A percentile compares a stretch with the other conserved stretches of the same genome.
phyloP scores from a whole-genome alignment of 2,797 vertebrate species.

The Enteromius mattozi region DNA sequence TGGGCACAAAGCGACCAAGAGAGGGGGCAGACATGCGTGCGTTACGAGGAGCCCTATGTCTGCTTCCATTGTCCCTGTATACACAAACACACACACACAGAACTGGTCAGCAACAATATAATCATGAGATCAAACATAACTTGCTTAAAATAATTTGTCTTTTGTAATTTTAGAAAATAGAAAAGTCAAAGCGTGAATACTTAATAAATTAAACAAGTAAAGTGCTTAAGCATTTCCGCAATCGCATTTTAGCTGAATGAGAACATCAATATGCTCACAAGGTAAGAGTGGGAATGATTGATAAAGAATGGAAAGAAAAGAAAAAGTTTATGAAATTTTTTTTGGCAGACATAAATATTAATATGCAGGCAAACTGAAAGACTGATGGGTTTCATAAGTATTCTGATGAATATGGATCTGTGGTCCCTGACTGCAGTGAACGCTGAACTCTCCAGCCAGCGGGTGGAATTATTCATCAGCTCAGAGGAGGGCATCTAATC shows the following conservation, averaged over 20 bases:
- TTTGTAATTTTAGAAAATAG: background rate
- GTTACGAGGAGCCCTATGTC: slow-evolving; percentile 91
- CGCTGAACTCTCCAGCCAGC: slow-evolving; percentile 43
- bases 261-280: background rate
- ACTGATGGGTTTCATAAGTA: slow-evolving; percentile 50
- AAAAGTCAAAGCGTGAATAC: background rate
- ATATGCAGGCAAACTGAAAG: slow-evolving; percentile 38
- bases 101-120: background rate
- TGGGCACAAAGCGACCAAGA: slow-evolving; percentile 90
- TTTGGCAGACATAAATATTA: slow-evolving; percentile 42
- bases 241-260: background rate
- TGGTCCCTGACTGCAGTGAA: slow-evolving; percentile 29
- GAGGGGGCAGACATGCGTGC: slow-evolving; percentile 95
- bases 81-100: slow-evolving; percentile 49
- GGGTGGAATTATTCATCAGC: slow-evolving; percentile 48
- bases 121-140: background rate
- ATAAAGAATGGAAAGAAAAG: slow-evolving; percentile 30
- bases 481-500: slow-evolving; percentile 46
- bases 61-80: slow-evolving; percentile 89
- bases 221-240: background rate
- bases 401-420: slow-evolving; percentile 47
- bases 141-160: background rate
- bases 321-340: background rate
- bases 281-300: slow-evolving; percentile 17
- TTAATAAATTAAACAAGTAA: background rate